Percentiles rank a stretch among this genome's conserved stretches.
Conservation (phyloP, 2,888 invertebrate genomes). For the Mythimna pallens region DNA sequence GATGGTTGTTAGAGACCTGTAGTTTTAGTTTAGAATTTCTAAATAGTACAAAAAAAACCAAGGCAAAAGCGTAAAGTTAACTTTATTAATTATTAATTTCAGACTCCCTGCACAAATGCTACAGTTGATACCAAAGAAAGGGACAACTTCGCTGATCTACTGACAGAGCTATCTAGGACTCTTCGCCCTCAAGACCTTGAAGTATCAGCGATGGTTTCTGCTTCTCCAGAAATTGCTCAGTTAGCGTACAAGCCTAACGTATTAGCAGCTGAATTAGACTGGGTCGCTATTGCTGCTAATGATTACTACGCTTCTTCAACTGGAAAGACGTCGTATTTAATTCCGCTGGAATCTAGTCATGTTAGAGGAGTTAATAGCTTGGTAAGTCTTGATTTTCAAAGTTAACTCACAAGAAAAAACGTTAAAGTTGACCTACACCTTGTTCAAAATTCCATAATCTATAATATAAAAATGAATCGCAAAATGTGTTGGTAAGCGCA, state of each 20-base stretch:
- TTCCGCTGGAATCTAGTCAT: constrained; percentile 93
- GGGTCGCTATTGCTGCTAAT: constrained; percentile 95
- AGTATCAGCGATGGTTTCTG: constrained; percentile 93
- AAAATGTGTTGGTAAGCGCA: too few relatives aligned
- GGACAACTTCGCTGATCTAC: constrained; percentile 92
- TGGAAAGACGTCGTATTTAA: constrained; percentile 94
- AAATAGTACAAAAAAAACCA: background rate
- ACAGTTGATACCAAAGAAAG: constrained; percentile 91
- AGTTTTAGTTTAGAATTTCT: background rate
- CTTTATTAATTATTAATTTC: constrained; percentile 55
- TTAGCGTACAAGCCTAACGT: constrained; percentile 93
- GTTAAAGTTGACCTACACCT: too few relatives aligned
- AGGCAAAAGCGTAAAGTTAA: background rate
- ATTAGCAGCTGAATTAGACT: constrained; percentile 93
- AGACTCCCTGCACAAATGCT: constrained; percentile 90
- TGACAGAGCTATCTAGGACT: constrained; percentile 92
- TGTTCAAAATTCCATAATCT: background rate
- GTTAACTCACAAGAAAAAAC: background rate
- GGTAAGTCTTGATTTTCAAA: constrained; percentile 84
- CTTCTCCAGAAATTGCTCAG: constrained; percentile 93
- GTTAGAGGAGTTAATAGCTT: constrained; percentile 92
- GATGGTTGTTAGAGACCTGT: too few relatives aligned
- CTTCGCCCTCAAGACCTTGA: constrained; percentile 92
- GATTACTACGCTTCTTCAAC: constrained; percentile 95
- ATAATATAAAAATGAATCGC: too few relatives aligned